Evolutionary conservation across 1,140 invertebrate species (phyloP).

Genomic region (Drosophila tani): DNA sequence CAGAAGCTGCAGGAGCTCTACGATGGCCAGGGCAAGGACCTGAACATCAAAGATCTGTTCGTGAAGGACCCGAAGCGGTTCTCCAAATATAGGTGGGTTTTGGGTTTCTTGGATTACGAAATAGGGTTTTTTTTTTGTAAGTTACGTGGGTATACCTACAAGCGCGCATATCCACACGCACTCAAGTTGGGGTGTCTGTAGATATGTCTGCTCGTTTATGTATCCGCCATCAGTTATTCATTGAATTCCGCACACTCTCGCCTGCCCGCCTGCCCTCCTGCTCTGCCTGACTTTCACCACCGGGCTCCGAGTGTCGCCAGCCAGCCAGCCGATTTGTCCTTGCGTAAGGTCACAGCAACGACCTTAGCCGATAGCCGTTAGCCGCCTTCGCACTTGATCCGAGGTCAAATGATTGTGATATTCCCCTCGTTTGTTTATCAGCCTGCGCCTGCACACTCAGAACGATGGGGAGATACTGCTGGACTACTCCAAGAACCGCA

Average conservation of each 20-base stretch:
- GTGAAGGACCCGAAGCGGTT: conserved; percentile 91
- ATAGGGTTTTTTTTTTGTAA: conserved; percentile 4
- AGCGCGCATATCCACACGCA: conserved; percentile 19
- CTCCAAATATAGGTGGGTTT: conserved; percentile 91
- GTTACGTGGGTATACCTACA: conserved; percentile 32
- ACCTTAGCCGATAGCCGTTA: conserved; percentile 28
- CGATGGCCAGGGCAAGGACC: conserved; percentile 88
- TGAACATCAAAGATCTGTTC: conserved; percentile 93
- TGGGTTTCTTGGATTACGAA: background rate
- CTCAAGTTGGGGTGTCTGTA: conserved; percentile 8
- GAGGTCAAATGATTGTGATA: conserved; percentile 66
- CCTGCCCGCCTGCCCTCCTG: no score
- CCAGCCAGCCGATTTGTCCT: conserved; percentile 60
- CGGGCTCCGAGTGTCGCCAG: conserved; percentile 28
- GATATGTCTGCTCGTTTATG: conserved; percentile 26
- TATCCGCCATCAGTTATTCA: conserved; percentile 37
- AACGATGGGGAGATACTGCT: conserved; percentile 94
- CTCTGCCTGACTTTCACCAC: conserved; percentile 45
- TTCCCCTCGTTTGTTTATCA: conserved; percentile 81
- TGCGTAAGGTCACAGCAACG: conserved; percentile 72
- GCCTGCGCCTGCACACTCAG: conserved; percentile 90
- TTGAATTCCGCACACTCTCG: conserved; percentile 10
- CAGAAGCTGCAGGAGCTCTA: conserved; percentile 91
- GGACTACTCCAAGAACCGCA: conserved; percentile 98
- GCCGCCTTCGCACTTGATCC: conserved; percentile 33